Conservation (phyloP, 1,140 invertebrate species). For the Drosophila gunungcola region DNA sequence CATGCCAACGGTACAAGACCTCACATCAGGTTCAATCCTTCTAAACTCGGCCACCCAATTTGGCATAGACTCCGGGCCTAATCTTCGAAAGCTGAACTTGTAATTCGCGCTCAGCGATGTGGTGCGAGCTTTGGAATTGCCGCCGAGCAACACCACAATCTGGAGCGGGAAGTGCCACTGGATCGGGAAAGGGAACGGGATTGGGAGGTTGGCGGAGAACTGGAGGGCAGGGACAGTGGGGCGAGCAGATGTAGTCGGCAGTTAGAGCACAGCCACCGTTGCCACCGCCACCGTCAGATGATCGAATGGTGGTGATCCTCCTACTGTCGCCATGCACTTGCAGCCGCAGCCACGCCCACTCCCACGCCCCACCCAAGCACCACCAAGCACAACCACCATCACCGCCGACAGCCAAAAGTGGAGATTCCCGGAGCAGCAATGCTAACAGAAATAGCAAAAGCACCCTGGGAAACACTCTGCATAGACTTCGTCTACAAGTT, state of each 20-base stretch:
- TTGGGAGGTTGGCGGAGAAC: not conserved
- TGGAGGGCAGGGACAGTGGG: conserved; percentile 8
- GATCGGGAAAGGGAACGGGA: not conserved
- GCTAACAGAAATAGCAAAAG: too few relatives aligned
- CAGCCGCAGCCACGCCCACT: conserved; percentile 53
- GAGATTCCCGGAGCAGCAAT: conserved; percentile 46
- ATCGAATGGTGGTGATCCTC: conserved; percentile 85
- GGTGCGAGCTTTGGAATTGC: conserved; percentile 51
- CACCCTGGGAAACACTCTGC: too few relatives aligned
- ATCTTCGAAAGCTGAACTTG: conserved; percentile 33
- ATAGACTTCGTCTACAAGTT: too few relatives aligned
- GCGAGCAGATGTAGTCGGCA: conserved; percentile 41
- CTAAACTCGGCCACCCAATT: too few relatives aligned
- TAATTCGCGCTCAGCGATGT: conserved; percentile 57
- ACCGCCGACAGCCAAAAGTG: conserved; percentile 20
- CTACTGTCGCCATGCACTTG: conserved; percentile 83
- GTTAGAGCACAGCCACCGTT: conserved; percentile 43
- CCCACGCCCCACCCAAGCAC: conserved; percentile 29
- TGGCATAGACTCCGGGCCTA: conserved; percentile 6
- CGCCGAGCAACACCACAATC: conserved; percentile 54
- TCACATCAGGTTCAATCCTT: not conserved
- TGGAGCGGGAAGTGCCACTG: conserved; percentile 44
- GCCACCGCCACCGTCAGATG: conserved; percentile 67
- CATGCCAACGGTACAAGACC: too few relatives aligned
- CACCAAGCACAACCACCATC: conserved; percentile 26